Evolutionary conservation across 2,797 vertebrate species (phyloP).

Genomic region (Paguma larvata): DNA sequence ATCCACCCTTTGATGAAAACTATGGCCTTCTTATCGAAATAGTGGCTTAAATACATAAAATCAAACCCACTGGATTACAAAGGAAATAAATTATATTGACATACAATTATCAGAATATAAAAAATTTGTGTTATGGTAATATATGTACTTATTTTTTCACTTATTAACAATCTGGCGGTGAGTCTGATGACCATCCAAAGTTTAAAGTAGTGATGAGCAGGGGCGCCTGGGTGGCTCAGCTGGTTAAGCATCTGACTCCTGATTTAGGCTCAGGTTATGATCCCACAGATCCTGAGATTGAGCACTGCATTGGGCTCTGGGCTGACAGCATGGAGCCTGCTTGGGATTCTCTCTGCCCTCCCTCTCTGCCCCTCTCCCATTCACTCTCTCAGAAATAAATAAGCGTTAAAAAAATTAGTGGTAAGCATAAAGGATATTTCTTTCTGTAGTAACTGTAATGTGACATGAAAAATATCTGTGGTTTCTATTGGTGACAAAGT

Average conservation of each 20-base stretch:
- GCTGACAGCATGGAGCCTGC: too few species aligned
- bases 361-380: too few species aligned
- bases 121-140: background rate
- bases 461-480: background rate
- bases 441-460: background rate
- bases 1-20: background rate
- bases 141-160: background rate
- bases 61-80: background rate
- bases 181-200: background rate
- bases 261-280: too few species aligned
- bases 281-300: too few species aligned
- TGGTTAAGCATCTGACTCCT: too few species aligned
- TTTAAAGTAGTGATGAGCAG: constrained; percentile 28
- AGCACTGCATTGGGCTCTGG: too few species aligned
- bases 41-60: constrained; percentile 43
- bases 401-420: background rate
- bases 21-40: background rate
- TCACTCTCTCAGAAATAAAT: too few species aligned
- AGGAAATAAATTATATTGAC: constrained; percentile 22
- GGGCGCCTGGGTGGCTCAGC: too few species aligned
- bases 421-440: constrained; percentile 14
- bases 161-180: constrained; percentile 33
- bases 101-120: background rate
- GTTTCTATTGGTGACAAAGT: constrained; percentile 1
- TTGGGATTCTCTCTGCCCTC: too few species aligned